Conservation (phyloP, 1,140 invertebrate species). For the Brachionus sp. region DNA sequence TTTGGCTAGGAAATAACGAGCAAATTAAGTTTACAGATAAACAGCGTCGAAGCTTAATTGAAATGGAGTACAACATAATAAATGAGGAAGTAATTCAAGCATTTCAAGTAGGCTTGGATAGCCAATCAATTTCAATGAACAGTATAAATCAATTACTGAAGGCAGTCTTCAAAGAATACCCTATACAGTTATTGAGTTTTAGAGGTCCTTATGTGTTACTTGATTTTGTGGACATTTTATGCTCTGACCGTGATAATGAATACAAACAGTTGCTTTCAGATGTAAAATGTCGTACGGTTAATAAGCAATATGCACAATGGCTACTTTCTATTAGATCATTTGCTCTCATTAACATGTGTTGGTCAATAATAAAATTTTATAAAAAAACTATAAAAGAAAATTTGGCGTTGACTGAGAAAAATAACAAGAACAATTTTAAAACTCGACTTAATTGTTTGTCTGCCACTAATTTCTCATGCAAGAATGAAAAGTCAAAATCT, state of each 20-base stretch:
- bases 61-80: conserved; percentile 56
- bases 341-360: conserved; percentile 56
- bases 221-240: conserved; percentile 55
- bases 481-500: background rate
- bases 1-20: conserved; percentile 52
- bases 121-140: conserved; percentile 50
- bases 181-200: conserved; percentile 51
- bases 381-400: conserved; percentile 48
- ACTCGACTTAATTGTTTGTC: background rate
- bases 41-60: conserved; percentile 54
- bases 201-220: conserved; percentile 54
- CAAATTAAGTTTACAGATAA: conserved; percentile 51
- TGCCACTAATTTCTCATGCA: background rate
- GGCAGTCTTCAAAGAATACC: conserved; percentile 58
- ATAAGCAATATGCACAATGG: conserved; percentile 57
- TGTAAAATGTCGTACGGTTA: conserved; percentile 56
- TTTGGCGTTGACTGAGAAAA: background rate
- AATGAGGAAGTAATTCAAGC: conserved; percentile 55
- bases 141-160: conserved; percentile 52
- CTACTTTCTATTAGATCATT: conserved; percentile 55
- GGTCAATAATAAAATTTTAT: conserved; percentile 56
- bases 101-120: conserved; percentile 54
- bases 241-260: conserved; percentile 52
- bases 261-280: conserved; percentile 56
- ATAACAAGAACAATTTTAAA: background rate